phyloP scores from a whole-genome alignment of 1,140 invertebrate species.

The Oppia nitens region DNA sequence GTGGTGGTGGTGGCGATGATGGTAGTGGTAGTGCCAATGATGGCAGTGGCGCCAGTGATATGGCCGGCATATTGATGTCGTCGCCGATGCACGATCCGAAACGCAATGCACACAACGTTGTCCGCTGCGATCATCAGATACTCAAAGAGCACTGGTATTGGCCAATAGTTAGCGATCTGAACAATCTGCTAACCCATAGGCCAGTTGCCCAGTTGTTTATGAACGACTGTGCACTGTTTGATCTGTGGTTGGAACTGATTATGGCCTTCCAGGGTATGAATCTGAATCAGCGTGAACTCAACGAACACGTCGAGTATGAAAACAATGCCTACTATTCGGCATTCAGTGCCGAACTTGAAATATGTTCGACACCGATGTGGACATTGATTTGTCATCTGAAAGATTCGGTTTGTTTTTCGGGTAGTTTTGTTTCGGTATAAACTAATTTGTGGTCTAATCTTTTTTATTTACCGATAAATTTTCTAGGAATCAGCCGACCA shows the following conservation, averaged over 20 bases:
- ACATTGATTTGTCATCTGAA: slow-evolving; percentile 71
- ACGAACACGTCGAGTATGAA: slow-evolving; percentile 87
- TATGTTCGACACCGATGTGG: slow-evolving; percentile 93
- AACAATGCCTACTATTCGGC: slow-evolving; percentile 91
- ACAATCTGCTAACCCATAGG: slow-evolving; percentile 85
- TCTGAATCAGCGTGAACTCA: slow-evolving; percentile 72
- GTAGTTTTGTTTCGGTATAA: slow-evolving; percentile 5
- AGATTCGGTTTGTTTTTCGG: slow-evolving; percentile 36
- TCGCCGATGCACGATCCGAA: slow-evolving; percentile 8
- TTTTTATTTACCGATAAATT: too few relatives aligned
- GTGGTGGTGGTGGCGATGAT: too few relatives aligned
- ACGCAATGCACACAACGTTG: slow-evolving; percentile 40
- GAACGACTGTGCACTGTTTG: slow-evolving; percentile 59
- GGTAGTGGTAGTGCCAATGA: too few relatives aligned
- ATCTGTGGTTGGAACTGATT: slow-evolving; percentile 87
- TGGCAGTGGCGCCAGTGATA: not conserved
- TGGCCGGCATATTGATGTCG: not conserved
- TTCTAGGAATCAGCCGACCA: slow-evolving; percentile 38
- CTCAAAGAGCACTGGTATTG: slow-evolving; percentile 98
- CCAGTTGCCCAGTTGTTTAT: slow-evolving; percentile 77
- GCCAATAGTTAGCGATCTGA: slow-evolving; percentile 90
- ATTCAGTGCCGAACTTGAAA: slow-evolving; percentile 88
- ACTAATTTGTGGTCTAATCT: slow-evolving; percentile 9
- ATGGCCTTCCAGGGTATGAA: slow-evolving; percentile 94
- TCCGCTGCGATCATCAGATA: slow-evolving; percentile 70